These are phyloP conservation scores for Hyphantria cunea DNA, from an alignment of 1,140 invertebrate genomes.

Conservation along the genomic window DNA sequence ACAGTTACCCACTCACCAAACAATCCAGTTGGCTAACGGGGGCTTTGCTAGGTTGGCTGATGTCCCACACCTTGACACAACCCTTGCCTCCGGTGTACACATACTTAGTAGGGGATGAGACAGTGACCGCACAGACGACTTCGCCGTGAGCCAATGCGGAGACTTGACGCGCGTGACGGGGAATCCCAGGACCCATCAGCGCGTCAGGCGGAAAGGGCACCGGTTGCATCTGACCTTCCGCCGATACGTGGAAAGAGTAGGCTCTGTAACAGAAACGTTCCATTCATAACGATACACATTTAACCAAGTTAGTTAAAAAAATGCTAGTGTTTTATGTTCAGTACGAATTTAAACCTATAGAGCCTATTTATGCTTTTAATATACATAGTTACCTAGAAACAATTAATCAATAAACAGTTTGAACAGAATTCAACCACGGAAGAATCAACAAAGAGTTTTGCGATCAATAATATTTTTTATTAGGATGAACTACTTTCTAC, in stretches of 20 bases:
- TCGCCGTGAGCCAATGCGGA: slow-evolving; percentile 97
- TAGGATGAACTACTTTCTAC: too few species aligned
- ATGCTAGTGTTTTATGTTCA: too few species aligned
- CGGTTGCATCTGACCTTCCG: slow-evolving; percentile 93
- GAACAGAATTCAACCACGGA: too few species aligned
- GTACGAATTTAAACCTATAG: too few species aligned
- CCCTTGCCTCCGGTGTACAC: slow-evolving; percentile 99
- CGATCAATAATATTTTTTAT: too few species aligned
- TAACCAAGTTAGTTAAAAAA: not conserved
- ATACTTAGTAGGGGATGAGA: slow-evolving; percentile 96
- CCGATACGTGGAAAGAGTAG: slow-evolving; percentile 95
- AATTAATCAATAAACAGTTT: too few species aligned
- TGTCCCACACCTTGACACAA: slow-evolving; percentile 97
- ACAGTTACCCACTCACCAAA: slow-evolving; percentile 86
- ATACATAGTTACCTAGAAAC: too few species aligned
- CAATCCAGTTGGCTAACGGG: slow-evolving; percentile 93
- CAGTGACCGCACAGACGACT: slow-evolving; percentile 95
- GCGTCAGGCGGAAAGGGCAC: slow-evolving; percentile 98
- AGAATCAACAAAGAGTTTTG: too few species aligned
- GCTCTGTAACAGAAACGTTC: slow-evolving; percentile 83
- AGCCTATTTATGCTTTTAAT: too few species aligned
- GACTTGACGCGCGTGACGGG: slow-evolving; percentile 95
- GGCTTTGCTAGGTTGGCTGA: slow-evolving; percentile 92
- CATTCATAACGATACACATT: slow-evolving; percentile 1
- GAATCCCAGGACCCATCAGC: slow-evolving; percentile 95